These are phyloP conservation scores for Cyphomyrus plagiostoma DNA, from an alignment of 2,113 vertebrate genomes.

Conservation along the genomic window DNA sequence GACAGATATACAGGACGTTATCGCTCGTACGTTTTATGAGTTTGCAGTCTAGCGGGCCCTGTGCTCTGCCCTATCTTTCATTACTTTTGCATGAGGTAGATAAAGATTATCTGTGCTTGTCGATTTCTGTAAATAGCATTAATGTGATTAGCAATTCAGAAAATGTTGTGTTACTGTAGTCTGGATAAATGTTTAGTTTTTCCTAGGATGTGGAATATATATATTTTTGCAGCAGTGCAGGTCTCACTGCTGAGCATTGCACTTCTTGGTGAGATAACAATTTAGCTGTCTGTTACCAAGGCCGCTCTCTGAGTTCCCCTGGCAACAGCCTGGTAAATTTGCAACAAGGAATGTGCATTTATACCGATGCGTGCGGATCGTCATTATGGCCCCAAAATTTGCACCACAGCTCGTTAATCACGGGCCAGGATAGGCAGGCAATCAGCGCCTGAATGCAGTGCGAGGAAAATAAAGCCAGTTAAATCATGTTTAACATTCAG, in stretches of 20 bases:
- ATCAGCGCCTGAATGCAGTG: slow-evolving; percentile 65
- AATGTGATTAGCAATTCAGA: slow-evolving; percentile 54
- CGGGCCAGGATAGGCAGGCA: slow-evolving; percentile 75
- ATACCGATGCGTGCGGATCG: slow-evolving; percentile 66
- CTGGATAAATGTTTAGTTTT: slow-evolving; percentile 47
- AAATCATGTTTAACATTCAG: slow-evolving; percentile 80
- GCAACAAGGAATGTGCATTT: slow-evolving; percentile 74
- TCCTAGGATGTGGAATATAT: slow-evolving; percentile 28
- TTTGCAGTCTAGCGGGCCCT: not conserved
- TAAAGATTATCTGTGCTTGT: slow-evolving; percentile 24
- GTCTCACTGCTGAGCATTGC: slow-evolving; percentile 44
- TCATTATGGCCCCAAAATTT: slow-evolving; percentile 76
- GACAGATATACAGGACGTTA: not conserved
- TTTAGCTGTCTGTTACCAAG: slow-evolving; percentile 71
- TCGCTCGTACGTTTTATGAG: not conserved
- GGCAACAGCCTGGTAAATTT: slow-evolving; percentile 77
- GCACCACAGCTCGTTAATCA: slow-evolving; percentile 81
- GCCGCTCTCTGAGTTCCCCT: slow-evolving; percentile 59
- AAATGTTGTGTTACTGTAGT: slow-evolving; percentile 49
- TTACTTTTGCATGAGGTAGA: slow-evolving; percentile 17
- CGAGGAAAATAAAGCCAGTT: slow-evolving; percentile 65
- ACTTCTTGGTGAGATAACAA: slow-evolving; percentile 67
- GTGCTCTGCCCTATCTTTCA: not conserved
- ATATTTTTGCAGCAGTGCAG: not conserved
- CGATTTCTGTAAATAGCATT: slow-evolving; percentile 49